phyloP scores from a whole-genome alignment of 2,888 invertebrate genomes.

The Carabus problematicus region DNA sequence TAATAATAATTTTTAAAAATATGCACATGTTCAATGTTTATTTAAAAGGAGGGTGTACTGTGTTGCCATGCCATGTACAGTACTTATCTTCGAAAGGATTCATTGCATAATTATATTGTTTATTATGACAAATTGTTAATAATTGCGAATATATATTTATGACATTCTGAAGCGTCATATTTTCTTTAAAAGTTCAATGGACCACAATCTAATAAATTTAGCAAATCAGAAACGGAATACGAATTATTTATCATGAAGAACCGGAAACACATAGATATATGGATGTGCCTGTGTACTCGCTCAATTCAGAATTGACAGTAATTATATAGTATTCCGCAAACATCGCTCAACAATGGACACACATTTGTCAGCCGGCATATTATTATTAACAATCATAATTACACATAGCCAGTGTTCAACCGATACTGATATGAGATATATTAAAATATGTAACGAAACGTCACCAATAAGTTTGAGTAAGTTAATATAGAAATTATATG shows the following conservation, averaged over 20 bases:
- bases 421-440: slow-evolving; percentile 52
- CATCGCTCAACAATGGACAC: slow-evolving; percentile 13
- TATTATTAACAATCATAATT: slow-evolving; percentile 7
- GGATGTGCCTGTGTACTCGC: background rate
- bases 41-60: too few species aligned
- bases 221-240: slow-evolving; percentile 16
- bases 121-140: too few species aligned
- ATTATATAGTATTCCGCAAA: slow-evolving; percentile 8
- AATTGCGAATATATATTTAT: too few species aligned
- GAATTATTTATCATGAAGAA: slow-evolving; percentile 27
- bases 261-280: slow-evolving; percentile 31
- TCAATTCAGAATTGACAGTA: background rate
- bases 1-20: too few species aligned
- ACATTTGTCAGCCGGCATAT: background rate
- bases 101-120: too few species aligned
- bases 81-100: too few species aligned
- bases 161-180: background rate
- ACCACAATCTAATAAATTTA: slow-evolving; percentile 29
- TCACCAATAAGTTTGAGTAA: slow-evolving; percentile 56
- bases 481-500: slow-evolving; percentile 43
- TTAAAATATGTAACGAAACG: slow-evolving; percentile 54
- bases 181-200: slow-evolving; percentile 25
- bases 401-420: slow-evolving; percentile 11
- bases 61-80: too few species aligned
- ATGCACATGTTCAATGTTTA: too few species aligned